Conservation (phyloP, 2,797 vertebrate species). For the Hyperoplus lanceolatus region DNA sequence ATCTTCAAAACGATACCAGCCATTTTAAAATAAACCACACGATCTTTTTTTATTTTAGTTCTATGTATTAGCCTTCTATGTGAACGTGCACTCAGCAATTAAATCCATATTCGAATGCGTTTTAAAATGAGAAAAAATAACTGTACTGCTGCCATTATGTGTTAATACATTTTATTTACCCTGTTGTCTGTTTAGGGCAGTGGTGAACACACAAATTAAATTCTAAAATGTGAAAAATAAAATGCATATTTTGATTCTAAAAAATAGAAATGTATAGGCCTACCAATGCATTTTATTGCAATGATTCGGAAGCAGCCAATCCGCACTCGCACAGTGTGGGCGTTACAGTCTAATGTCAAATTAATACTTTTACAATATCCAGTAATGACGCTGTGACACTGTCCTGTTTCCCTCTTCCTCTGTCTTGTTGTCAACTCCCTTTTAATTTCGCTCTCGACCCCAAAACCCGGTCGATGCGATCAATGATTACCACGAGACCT, state of each 20-base stretch:
- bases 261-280: not conserved
- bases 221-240: not conserved
- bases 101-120: not conserved
- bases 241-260: not conserved
- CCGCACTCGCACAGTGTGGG: not conserved
- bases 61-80: not conserved
- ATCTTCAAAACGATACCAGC: not conserved
- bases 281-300: accelerated
- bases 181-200: not conserved
- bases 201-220: not conserved
- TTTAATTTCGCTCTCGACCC: conserved; percentile 51
- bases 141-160: too few relatives aligned
- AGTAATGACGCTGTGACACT: conserved; percentile 4
- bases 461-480: conserved; percentile 73
- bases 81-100: not conserved
- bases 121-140: not conserved
- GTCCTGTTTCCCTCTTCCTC: conserved; percentile 7
- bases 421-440: conserved; percentile 40
- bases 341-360: not conserved
- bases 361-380: not conserved
- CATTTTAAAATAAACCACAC: not conserved
- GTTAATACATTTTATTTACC: not conserved
- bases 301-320: not conserved
- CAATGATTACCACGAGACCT: conserved; percentile 71
- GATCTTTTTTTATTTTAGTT: not conserved